phyloP scores from a whole-genome alignment of 1,140 invertebrate genomes.

The Aphis craccivora region DNA sequence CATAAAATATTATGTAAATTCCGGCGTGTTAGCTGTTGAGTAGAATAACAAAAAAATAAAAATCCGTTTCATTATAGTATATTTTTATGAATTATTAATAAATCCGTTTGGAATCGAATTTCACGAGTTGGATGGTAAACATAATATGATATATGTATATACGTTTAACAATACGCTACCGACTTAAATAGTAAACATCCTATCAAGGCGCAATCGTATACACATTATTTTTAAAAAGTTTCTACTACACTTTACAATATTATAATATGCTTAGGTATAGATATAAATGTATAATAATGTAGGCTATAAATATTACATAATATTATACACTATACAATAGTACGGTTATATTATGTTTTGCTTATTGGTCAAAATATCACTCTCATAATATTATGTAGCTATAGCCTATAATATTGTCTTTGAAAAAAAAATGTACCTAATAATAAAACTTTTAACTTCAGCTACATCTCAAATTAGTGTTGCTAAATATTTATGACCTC shows the following conservation, averaged over 20 bases:
- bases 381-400: too few species aligned
- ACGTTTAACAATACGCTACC: background rate
- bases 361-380: background rate
- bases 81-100: slow-evolving; percentile 36
- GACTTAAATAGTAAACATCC: background rate
- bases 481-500: background rate
- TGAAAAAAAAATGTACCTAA: too few species aligned
- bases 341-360: background rate
- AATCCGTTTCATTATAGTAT: background rate
- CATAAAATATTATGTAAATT: slow-evolving; percentile 42
- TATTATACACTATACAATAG: too few species aligned
- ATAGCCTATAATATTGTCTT: too few species aligned
- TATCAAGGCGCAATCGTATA: background rate
- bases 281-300: too few species aligned
- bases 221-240: background rate
- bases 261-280: background rate
- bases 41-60: background rate
- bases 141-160: background rate
- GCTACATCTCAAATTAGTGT: background rate
- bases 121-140: background rate
- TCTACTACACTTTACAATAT: background rate
- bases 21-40: background rate
- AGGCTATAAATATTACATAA: too few species aligned
- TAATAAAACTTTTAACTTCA: background rate
- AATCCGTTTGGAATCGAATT: slow-evolving; percentile 1